Evolutionary conservation across 2,113 vertebrate species (phyloP).

Genomic region (Dunckerocampus dactyliophorus): DNA sequence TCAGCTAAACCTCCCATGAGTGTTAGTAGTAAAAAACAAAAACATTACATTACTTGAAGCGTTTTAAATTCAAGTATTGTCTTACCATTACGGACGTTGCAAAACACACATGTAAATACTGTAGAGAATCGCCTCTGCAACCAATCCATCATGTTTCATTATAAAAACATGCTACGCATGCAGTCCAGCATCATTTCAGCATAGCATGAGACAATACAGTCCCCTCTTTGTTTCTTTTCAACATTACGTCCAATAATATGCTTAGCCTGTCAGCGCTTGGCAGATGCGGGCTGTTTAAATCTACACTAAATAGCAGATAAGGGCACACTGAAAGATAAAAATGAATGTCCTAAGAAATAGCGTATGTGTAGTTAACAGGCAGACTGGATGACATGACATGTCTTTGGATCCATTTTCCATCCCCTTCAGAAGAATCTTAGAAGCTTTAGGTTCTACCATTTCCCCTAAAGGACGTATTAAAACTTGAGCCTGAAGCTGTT

Average conservation of each 20-base stretch:
- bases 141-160: slow-evolving; percentile 21
- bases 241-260: slow-evolving; percentile 26
- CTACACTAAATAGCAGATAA: slow-evolving; percentile 58
- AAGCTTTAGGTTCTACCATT: slow-evolving; percentile 37
- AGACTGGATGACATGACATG: slow-evolving; percentile 30
- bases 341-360: slow-evolving; percentile 68
- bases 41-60: neutral
- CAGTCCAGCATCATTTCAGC: slow-evolving; percentile 22
- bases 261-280: slow-evolving; percentile 38
- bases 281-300: slow-evolving; percentile 52
- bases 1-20: neutral
- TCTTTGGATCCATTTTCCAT: neutral
- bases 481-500: slow-evolving; percentile 26
- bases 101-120: neutral
- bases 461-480: slow-evolving; percentile 39
- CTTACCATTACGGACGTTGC: neutral
- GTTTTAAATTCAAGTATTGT: neutral
- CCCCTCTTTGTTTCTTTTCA: slow-evolving; percentile 16
- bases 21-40: neutral
- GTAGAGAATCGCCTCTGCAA: neutral
- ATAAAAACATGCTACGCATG: slow-evolving; percentile 7
- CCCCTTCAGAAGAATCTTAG: slow-evolving; percentile 17
- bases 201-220: slow-evolving; percentile 22
- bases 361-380: slow-evolving; percentile 56
- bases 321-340: slow-evolving; percentile 60